A percentile compares a stretch with the other conserved stretches of the same genome.
These are phyloP conservation scores for Achroia grisella DNA, from an alignment of 1,140 invertebrate species.

Conservation along the genomic window DNA sequence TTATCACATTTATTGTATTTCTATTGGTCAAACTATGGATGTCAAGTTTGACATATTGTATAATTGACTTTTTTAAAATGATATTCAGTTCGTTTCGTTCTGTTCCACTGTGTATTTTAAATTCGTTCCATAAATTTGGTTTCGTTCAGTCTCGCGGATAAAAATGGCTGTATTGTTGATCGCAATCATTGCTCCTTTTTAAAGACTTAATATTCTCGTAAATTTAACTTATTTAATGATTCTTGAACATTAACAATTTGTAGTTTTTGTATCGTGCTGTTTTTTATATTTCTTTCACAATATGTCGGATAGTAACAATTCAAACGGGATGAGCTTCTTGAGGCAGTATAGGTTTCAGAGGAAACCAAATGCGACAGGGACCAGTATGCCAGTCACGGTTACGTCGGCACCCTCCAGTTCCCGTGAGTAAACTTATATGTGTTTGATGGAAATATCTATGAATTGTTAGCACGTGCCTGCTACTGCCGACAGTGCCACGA, in stretches of 20 bases:
- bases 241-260: constrained; percentile 20
- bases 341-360: constrained; percentile 70
- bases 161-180: constrained; percentile 66
- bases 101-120: too few species aligned
- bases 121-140: too few species aligned
- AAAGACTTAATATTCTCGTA: constrained; percentile 32
- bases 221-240: constrained; percentile 29
- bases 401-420: constrained; percentile 38
- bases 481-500: constrained; percentile 7
- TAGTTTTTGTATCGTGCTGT: neutral
- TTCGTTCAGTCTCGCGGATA: constrained; percentile 55
- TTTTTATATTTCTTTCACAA: constrained; percentile 19
- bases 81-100: too few species aligned
- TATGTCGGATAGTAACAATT: constrained; percentile 63
- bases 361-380: constrained; percentile 48
- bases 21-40: constrained; percentile 10
- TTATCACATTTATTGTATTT: constrained; percentile 3
- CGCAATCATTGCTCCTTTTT: constrained; percentile 39
- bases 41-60: constrained; percentile 9
- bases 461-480: constrained; percentile 17
- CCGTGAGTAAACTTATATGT: constrained; percentile 30
- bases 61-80: constrained; percentile 28
- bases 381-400: constrained; percentile 42
- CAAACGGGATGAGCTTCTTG: constrained; percentile 66
- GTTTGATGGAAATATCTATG: neutral